Conservation (phyloP, 2,797 vertebrate genomes). For the Fratercula arctica region DNA sequence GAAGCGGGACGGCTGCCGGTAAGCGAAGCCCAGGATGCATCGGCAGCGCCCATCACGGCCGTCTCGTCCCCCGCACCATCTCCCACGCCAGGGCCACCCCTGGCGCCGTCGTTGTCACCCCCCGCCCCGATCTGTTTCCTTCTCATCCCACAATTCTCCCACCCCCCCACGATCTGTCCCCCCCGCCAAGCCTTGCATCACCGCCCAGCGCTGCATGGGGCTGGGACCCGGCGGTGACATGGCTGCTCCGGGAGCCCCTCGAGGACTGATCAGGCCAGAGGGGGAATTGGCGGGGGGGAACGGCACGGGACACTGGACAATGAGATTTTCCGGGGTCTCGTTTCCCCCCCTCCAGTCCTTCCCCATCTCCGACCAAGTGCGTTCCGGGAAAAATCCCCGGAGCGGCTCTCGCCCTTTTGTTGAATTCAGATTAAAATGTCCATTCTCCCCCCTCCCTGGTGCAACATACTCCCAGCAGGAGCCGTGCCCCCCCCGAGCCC, state of each 20-base stretch:
- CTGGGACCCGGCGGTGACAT: not conserved
- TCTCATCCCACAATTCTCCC: not conserved
- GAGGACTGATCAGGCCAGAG: not conserved
- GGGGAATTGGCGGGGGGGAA: too few relatives aligned
- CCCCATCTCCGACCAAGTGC: not conserved
- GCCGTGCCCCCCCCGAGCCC: not conserved
- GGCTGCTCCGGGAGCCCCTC: not conserved
- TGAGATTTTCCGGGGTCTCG: not conserved
- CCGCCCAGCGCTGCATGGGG: not conserved
- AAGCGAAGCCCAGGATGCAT: not conserved
- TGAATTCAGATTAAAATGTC: constrained; percentile 34
- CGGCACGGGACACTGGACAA: not conserved
- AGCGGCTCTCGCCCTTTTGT: constrained; percentile 22
- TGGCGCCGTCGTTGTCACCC: not conserved
- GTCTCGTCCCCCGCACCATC: not conserved
- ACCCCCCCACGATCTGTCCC: not conserved
- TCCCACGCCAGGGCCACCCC: not conserved
- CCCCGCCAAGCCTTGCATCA: not conserved
- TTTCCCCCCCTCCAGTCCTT: not conserved
- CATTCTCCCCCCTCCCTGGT: not conserved
- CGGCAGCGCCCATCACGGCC: not conserved
- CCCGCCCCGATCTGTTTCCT: not conserved
- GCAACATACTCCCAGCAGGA: not conserved
- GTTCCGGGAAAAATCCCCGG: not conserved
- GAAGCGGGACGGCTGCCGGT: not conserved